Conservation (phyloP, 2,888 invertebrate genomes). For the Erebia ligea region DNA sequence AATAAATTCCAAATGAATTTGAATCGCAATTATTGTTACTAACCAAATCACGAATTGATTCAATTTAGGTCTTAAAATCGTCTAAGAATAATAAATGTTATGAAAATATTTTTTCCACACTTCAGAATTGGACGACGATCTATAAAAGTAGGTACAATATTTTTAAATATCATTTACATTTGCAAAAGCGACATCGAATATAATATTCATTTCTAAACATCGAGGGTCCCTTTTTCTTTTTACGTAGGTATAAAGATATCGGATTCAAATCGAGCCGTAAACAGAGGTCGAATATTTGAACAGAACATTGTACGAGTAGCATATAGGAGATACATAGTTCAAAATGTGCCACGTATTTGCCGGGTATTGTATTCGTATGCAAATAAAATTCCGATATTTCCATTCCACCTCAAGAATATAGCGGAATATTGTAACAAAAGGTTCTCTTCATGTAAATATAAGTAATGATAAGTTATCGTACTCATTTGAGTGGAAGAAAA, state of each 20-base stretch:
- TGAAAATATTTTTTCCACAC: background rate
- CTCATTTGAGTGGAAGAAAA: conserved; percentile 16
- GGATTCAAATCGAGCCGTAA: conserved; percentile 34
- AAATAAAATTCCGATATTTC: conserved; percentile 45
- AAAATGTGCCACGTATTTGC: conserved; percentile 41
- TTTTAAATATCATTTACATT: background rate
- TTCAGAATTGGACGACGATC: background rate
- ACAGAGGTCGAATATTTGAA: conserved; percentile 44
- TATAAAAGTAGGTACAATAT: background rate
- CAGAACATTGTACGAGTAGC: conserved; percentile 38
- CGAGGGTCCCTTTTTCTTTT: conserved; percentile 21
- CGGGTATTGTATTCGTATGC: conserved; percentile 44
- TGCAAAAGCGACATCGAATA: conserved; percentile 24
- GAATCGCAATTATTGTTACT: too few relatives aligned
- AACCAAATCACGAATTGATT: too few relatives aligned
- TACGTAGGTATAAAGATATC: conserved; percentile 36
- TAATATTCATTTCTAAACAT: conserved; percentile 32
- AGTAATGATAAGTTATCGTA: conserved; percentile 16
- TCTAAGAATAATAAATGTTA: too few relatives aligned
- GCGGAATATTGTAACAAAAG: conserved; percentile 33
- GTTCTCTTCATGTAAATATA: conserved; percentile 25
- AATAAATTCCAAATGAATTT: background rate
- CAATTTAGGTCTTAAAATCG: too few relatives aligned
- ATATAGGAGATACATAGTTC: conserved; percentile 41
- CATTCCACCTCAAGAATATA: conserved; percentile 41